Evolutionary conservation across 2,888 invertebrate species (phyloP), one percentile per base, ranked within the genome.

Genomic region (Patella ulyssiponensis): DNA sequence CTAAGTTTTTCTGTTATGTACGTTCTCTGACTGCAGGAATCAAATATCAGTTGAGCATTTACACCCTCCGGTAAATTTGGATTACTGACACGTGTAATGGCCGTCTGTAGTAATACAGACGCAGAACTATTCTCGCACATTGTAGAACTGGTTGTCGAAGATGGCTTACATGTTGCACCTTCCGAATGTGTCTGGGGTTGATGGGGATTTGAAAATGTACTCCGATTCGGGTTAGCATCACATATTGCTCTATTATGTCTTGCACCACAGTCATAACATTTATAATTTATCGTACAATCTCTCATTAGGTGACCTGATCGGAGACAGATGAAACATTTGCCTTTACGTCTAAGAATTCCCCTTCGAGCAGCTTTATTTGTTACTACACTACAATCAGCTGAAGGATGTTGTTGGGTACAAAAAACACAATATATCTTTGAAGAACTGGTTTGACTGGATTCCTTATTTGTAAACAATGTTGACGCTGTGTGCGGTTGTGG

Each of bases 241-340:
- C 56, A 56, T 56, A 56, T 56, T 17, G 56, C 56, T n/a, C n/a
- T 56, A 56, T 56, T 56, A 56, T 56, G 56, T n/a, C 56, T 56
- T 3, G 56, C 56, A 56, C 56, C 56, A 7, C 56, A 56, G n/a
- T 56, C n/a, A 56, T 56, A 56, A 56, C 56, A n/a, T 56, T 33
- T 33, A n/a, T 56, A 56, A n/a, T 56, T n/a, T 17, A 56, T n/a
- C 2, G 2, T 14, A 56, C 56, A 56, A 56, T 56, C 56, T 9
- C 9, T 3, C 11, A 56, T 56, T 56, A 56, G 15, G 56, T 56
- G 56, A 56, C 56, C 56, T 14, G 56, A 56, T 56, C 56, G 1
- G n/a, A 56, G 56, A n/a, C 56, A 56, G n/a, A 56, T 3, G n/a
- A 56, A 56, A 56, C 56, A 7, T 56, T 56, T 56, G n/a, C 15